Evolutionary conservation across 2,888 invertebrate genomes (phyloP), one percentile per base, ranked within the genome.

Genomic region (Oscheius sp.): DNA sequence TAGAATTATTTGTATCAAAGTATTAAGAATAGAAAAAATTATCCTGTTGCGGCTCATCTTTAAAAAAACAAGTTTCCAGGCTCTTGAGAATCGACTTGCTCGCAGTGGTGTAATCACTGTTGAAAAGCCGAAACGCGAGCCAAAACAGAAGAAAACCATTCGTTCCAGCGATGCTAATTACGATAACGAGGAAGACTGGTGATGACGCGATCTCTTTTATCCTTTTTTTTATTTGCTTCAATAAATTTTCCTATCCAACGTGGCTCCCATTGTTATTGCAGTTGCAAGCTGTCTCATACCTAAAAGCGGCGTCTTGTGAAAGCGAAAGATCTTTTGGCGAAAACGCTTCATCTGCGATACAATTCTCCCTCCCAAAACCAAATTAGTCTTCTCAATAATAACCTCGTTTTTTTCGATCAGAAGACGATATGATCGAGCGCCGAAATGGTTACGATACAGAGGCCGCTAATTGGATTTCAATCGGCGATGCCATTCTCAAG

Each of bases 151-250:
- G 68, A 78, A 78, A 70, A 78, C 74, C 48, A 78, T 76, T 25
- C 53, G 78, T 27, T 75, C 73, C 4, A 73, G 75, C 33, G 71
- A 77, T 65, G 74, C 71, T 25, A 72, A 68, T 20, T 78, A 78
- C 63, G 74, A 75, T 3, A 78, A 78, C 45, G 78, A 75, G 53
- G 78, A 78, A 58, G 78, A 78, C 33, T 78, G 77, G 77, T 77
- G 34, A 52, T n/a, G n/a, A 15, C 42, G 5, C 29, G 61, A 61
- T 61, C 61, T 61, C 61, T 15, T 58, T 61, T 61, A 5, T 27
- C 8, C 42, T 39, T 58, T 12, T 45, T 55, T 42, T 45, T 58
- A n/a, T 29, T 42, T 45, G n/a, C n/a, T 15, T 17, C 10, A 61
- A 45, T 61, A 61, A 61, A 45, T 27, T 12, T 61, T 61, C 6